These are phyloP conservation scores for Eupithecia vulgata DNA, from an alignment of 2,888 invertebrate species.

Conservation along the genomic window DNA sequence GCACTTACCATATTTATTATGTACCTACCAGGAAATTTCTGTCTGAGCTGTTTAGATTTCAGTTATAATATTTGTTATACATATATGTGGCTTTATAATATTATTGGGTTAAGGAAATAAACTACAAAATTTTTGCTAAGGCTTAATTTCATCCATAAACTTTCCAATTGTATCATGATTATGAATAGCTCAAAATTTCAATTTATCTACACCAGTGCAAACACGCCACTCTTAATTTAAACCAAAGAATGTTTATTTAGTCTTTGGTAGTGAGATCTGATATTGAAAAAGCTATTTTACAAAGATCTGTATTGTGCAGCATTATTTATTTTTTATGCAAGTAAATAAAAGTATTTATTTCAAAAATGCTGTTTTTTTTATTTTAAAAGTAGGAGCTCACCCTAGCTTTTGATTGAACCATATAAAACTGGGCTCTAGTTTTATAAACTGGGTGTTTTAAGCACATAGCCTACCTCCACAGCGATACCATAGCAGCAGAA, in stretches of 20 bases:
- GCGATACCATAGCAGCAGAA: no score
- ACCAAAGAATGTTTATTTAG: slow-evolving; percentile 43
- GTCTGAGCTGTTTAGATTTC: not conserved
- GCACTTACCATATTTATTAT: slow-evolving; percentile 25
- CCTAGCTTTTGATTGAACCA: not conserved
- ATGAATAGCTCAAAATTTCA: slow-evolving; percentile 15
- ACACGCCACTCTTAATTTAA: slow-evolving; percentile 18
- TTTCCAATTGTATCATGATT: slow-evolving; percentile 10
- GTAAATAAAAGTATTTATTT: slow-evolving; percentile 56
- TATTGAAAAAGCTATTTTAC: slow-evolving; percentile 51
- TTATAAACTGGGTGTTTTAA: no score
- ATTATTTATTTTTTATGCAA: slow-evolving; percentile 63
- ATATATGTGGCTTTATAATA: slow-evolving; percentile 17
- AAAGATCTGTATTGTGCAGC: slow-evolving; percentile 58
- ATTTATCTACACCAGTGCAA: slow-evolving; percentile 10
- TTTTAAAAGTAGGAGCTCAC: not conserved
- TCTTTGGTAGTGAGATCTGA: slow-evolving; percentile 57
- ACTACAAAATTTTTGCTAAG: slow-evolving; percentile 17
- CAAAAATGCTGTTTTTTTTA: slow-evolving; percentile 37
- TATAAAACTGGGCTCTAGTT: not conserved
- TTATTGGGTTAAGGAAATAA: slow-evolving; percentile 19
- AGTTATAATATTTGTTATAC: not conserved
- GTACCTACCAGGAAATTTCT: slow-evolving; percentile 1
- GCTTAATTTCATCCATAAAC: not conserved
- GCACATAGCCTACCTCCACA: no score